A percentile compares a stretch with the other conserved stretches of the same genome.
phyloP scores from a whole-genome alignment of 2,113 vertebrate species.

The Oenanthe melanoleuca region DNA sequence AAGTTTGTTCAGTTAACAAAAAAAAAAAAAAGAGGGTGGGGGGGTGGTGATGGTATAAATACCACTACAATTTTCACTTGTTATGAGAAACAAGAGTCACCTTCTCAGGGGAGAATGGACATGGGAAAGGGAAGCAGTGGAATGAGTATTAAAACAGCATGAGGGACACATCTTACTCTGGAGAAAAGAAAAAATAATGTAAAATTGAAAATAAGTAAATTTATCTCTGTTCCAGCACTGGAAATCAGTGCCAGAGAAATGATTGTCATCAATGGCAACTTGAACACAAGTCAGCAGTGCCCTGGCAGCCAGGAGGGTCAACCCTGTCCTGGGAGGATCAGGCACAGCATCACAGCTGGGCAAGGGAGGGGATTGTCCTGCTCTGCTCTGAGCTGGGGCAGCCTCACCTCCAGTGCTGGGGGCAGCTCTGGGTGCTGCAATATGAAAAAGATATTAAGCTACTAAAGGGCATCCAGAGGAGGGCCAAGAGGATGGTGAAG shows the following conservation, averaged over 20 bases:
- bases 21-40: not conserved
- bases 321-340: fast-evolving
- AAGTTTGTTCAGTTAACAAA: not conserved
- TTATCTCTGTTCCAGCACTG: not conserved
- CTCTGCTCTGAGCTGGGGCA: fast-evolving
- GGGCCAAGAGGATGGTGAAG: not conserved
- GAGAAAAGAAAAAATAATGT: not conserved
- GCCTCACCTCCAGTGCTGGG: not conserved
- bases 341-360: not conserved
- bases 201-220: not conserved
- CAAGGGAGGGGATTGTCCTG: not conserved
- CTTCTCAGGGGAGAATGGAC: not conserved
- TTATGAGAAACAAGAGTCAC: not conserved
- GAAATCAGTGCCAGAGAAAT: not conserved
- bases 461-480: fast-evolving
- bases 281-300: not conserved
- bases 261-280: not conserved
- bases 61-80: not conserved
- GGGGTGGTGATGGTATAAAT: fast-evolving
- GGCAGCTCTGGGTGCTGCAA: fast-evolving
- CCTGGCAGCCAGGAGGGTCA: not conserved
- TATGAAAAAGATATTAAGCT: fast-evolving
- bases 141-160: not conserved
- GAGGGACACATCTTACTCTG: not conserved
- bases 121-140: not conserved